phyloP scores from a whole-genome alignment of 30 jellyfish, hydroid and myxozoan species.

The Aurelia sp. region DNA sequence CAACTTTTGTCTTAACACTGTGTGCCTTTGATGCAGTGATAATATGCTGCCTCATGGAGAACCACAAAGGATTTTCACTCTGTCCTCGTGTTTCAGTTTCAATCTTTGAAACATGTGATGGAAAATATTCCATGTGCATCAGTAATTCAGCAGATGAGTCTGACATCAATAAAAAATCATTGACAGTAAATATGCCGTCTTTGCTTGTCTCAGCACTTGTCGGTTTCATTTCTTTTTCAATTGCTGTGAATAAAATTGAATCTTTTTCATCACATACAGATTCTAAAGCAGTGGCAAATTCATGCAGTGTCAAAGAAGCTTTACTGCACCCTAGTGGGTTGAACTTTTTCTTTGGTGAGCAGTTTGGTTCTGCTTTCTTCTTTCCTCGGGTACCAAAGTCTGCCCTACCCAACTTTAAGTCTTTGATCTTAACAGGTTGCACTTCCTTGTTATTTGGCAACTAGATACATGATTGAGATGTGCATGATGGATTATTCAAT shows the following conservation, averaged over 20 bases:
- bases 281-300: constrained; percentile 9
- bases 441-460: constrained; percentile 48
- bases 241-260: constrained; percentile 21
- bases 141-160: constrained; percentile 2
- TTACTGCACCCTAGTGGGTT: constrained; percentile 20
- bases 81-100: constrained; percentile 26
- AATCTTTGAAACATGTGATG: not conserved
- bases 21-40: constrained; percentile 65
- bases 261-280: constrained; percentile 17
- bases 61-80: not conserved
- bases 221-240: constrained; percentile 1
- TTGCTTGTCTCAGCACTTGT: constrained; percentile 1
- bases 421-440: constrained; percentile 23
- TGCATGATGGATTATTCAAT: constrained; percentile 70
- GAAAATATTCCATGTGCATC: not conserved
- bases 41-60: constrained; percentile 18
- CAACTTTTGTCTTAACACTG: constrained; percentile 26
- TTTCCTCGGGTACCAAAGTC: constrained; percentile 22
- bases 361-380: constrained; percentile 23
- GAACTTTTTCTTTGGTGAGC: constrained; percentile 41
- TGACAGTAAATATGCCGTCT: constrained; percentile 2
- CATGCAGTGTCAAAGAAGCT: constrained; percentile 12
- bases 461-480: constrained; percentile 58
- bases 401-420: constrained; percentile 19
- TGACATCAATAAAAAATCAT: not conserved